Evolutionary conservation across 2,888 invertebrate species (phyloP), one percentile per base, ranked within the genome.

Genomic region (Dione juno): DNA sequence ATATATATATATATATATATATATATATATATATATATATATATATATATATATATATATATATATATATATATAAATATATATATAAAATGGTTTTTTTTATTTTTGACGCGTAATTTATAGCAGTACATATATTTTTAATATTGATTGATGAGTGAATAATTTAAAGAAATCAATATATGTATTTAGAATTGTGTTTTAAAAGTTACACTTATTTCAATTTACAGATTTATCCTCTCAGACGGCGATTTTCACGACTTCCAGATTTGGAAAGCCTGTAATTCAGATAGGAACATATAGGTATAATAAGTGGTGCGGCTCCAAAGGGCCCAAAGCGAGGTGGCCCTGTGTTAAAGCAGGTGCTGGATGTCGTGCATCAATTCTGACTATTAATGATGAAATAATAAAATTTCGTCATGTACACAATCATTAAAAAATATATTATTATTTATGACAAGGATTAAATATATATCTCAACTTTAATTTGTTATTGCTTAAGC

Each of bases 181-280:
- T 37, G 9, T 40, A 19, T 50, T 19, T 21, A 6, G 19, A 11
- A 58, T 13, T 21, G 21, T 21, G 16, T 61, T 14, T 61, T 57
- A 11, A 16, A 40, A 37, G 16, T 54, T 7, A 1, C 35, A 40
- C 0, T 19, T 28, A 61, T 43, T 19, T 43, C 14, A n/a, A 61
- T 21, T 54, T 58, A n/a, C n/a, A 66, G 65, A 61, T 19, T 50
- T 65, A 35, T 8, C 19, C 2, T 37, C 52, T 37, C 45, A 63
- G 65, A 67, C 28, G 37, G 71, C 77, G 8, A 53, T 78, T 48
- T 81, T 79, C 19, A 75, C 79, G 3, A 75, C 54, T 11, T 86
- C 88, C 2, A 79, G 83, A 1, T 82, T 58, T 52, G 87, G 88
- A 1, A 84, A 81, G 13, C 84, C 82, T 0, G 81, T 83, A 21